Conservation (phyloP, 2,113 vertebrate species). For the Salvator merianae region DNA sequence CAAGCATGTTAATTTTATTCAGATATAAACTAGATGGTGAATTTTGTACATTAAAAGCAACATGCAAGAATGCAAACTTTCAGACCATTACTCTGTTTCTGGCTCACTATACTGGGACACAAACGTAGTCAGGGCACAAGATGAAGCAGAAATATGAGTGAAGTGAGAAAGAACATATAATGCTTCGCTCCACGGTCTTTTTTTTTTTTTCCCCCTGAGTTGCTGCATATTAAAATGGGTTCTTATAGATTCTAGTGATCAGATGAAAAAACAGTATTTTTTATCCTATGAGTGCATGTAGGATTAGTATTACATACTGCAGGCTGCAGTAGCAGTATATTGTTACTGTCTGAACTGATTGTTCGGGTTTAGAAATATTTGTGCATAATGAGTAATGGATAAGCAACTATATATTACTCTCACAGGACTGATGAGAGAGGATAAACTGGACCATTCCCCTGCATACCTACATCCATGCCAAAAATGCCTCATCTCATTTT, state of each 20-base stretch:
- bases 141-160: neutral
- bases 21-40: neutral
- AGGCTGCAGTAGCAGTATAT: too few species aligned
- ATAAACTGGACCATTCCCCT: neutral
- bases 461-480: neutral
- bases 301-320: neutral
- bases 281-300: too few species aligned
- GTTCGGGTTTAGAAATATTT: too few species aligned
- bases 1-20: neutral
- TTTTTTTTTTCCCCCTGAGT: neutral
- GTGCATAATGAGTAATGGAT: too few species aligned
- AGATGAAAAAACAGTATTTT: too few species aligned
- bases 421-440: too few species aligned
- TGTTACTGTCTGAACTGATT: neutral
- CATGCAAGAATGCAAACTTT: too few species aligned
- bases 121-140: neutral
- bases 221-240: too few species aligned
- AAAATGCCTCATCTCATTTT: neutral
- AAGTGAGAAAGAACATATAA: neutral
- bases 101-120: neutral
- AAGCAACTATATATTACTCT: too few species aligned
- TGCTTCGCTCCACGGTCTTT: neutral
- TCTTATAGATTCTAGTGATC: too few species aligned
- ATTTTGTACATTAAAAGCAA: neutral
- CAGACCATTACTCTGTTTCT: neutral